Percentiles rank a stretch among this genome's conserved stretches.
Evolutionary conservation across 2,888 invertebrate genomes (phyloP).

Genomic region (Phortica okadai): DNA sequence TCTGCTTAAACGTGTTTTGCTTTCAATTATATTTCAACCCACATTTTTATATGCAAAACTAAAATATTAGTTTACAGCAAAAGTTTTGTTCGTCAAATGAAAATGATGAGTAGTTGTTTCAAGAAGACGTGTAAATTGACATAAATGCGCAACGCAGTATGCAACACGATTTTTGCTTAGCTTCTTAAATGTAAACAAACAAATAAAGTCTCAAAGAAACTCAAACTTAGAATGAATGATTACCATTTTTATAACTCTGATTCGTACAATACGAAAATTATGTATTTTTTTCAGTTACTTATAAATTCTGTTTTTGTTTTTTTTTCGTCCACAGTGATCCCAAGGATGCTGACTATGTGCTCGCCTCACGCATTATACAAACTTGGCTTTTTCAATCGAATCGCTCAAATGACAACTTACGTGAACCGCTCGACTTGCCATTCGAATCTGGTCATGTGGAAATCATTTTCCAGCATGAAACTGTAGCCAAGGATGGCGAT

Average conservation of each 20-base stretch:
- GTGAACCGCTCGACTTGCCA: conserved; percentile 73
- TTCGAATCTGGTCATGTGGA: conserved; percentile 76
- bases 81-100: not conserved
- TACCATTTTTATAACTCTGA: not conserved
- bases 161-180: conserved; percentile 15
- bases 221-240: not conserved
- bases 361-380: conserved; percentile 76
- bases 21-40: no score
- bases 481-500: conserved; percentile 68
- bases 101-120: not conserved
- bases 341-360: conserved; percentile 74
- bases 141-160: not conserved
- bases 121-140: not conserved
- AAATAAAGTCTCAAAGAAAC: not conserved
- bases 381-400: conserved; percentile 76
- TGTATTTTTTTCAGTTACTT: no score
- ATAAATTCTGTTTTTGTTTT: no score
- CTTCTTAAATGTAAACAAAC: not conserved
- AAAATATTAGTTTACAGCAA: no score
- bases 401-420: conserved; percentile 74
- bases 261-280: no score
- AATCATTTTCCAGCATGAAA: conserved; percentile 76
- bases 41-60: no score
- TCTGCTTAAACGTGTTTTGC: no score
- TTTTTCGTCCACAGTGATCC: conserved; percentile 61